phyloP scores from a whole-genome alignment of 2,888 invertebrate species.

The Shargacucullia verbasci region DNA sequence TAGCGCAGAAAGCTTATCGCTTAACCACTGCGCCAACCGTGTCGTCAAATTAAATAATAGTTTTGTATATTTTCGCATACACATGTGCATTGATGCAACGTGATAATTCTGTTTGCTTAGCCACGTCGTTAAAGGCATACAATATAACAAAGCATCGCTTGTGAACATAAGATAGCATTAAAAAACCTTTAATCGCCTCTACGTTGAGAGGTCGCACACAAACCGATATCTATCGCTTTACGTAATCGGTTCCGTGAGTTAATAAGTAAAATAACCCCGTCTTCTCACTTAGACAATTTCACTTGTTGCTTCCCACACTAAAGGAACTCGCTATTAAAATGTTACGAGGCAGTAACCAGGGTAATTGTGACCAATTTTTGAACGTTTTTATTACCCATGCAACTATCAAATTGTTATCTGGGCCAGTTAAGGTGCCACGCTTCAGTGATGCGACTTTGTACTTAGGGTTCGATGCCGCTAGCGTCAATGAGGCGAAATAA shows the following conservation, averaged over 20 bases:
- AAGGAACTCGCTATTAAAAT: slow-evolving; percentile 82
- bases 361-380: slow-evolving; percentile 86
- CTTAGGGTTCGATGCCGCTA: slow-evolving; percentile 45
- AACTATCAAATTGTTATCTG: slow-evolving; percentile 83
- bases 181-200: slow-evolving; percentile 13
- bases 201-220: slow-evolving; percentile 16
- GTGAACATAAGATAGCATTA: background rate
- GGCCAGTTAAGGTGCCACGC: slow-evolving; percentile 68
- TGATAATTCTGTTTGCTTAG: too few species aligned
- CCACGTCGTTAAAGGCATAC: too few species aligned
- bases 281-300: slow-evolving; percentile 42
- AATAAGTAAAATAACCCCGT: slow-evolving; percentile 13
- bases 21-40: too few species aligned
- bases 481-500: slow-evolving; percentile 20
- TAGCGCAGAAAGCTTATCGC: too few species aligned
- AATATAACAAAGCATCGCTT: too few species aligned
- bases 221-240: slow-evolving; percentile 31
- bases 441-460: slow-evolving; percentile 61
- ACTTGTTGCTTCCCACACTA: slow-evolving; percentile 75
- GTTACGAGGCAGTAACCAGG: slow-evolving; percentile 83
- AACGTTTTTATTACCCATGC: slow-evolving; percentile 84
- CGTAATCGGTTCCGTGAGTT: slow-evolving; percentile 18
- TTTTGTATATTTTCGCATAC: too few species aligned
- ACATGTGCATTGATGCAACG: too few species aligned
- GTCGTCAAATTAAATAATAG: too few species aligned